A percentile compares a stretch with the other conserved stretches of the same genome.
These are phyloP conservation scores for Napeogenes inachia DNA, from an alignment of 2,888 invertebrate species.

Conservation along the genomic window DNA sequence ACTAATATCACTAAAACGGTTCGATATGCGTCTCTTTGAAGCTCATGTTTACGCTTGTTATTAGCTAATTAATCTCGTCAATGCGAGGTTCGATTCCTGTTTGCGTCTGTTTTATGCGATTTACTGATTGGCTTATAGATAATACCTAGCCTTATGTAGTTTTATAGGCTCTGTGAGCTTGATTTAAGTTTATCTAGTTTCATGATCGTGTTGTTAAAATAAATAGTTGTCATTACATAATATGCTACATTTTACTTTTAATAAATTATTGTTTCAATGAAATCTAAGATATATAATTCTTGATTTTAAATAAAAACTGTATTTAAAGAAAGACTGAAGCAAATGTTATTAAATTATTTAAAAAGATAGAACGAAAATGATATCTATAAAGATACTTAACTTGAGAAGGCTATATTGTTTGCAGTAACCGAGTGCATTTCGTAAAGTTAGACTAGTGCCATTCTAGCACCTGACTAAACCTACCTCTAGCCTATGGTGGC, in stretches of 20 bases:
- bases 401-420: slow-evolving; percentile 29
- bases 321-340: too few relatives aligned
- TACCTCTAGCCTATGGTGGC: slow-evolving; percentile 64
- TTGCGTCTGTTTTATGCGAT: slow-evolving; percentile 27
- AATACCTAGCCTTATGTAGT: slow-evolving; percentile 10
- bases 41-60: slow-evolving; percentile 35
- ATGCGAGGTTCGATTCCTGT: slow-evolving; percentile 30
- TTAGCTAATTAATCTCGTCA: slow-evolving; percentile 40
- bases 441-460: slow-evolving; percentile 32
- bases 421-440: slow-evolving; percentile 32
- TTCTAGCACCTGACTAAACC: slow-evolving; percentile 40
- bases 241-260: too few relatives aligned
- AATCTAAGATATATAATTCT: too few relatives aligned
- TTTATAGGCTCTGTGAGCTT: background rate
- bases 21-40: slow-evolving; percentile 30
- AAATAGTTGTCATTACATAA: too few relatives aligned
- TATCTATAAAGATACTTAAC: slow-evolving; percentile 14
- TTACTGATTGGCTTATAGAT: slow-evolving; percentile 26
- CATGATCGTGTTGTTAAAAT: too few relatives aligned
- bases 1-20: slow-evolving; percentile 32
- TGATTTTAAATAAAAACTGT: too few relatives aligned
- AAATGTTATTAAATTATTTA: background rate
- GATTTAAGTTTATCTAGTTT: too few relatives aligned
- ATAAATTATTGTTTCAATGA: too few relatives aligned
- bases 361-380: slow-evolving; percentile 6